Conservation (phyloP, 2,113 vertebrate species). For the Bombycilla garrulus region DNA sequence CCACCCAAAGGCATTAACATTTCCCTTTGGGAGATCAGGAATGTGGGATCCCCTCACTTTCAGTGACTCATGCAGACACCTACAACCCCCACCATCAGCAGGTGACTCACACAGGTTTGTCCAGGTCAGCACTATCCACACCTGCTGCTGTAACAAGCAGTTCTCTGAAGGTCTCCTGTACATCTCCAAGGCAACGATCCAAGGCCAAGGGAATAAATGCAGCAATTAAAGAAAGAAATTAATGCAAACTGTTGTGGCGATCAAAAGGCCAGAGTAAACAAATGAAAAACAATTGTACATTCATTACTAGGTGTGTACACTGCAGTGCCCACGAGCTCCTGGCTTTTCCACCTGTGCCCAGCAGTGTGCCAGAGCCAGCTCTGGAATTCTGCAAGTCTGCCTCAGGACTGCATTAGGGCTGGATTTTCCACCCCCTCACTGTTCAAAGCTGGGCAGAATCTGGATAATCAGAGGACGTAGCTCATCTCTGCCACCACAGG, state of each 20-base stretch:
- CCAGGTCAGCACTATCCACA: slow-evolving; percentile 9
- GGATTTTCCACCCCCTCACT: background rate
- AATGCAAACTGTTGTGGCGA: background rate
- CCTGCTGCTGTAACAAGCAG: slow-evolving; percentile 44
- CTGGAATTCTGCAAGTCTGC: background rate
- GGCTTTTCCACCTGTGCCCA: background rate
- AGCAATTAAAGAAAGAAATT: slow-evolving; percentile 12
- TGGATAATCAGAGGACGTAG: background rate
- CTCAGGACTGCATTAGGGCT: background rate
- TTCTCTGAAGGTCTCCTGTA: background rate
- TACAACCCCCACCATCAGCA: background rate
- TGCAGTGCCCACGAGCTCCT: background rate
- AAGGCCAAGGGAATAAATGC: slow-evolving; percentile 20
- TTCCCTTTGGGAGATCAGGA: background rate
- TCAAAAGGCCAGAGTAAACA: slow-evolving; percentile 5
- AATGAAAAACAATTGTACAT: background rate
- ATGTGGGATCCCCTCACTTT: background rate
- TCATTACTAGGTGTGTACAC: background rate
- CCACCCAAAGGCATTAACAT: background rate
- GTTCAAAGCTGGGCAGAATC: background rate
- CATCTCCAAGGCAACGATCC: slow-evolving; percentile 51
- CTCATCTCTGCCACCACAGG: background rate
- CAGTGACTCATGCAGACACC: background rate
- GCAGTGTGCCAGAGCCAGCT: background rate
- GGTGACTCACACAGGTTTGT: background rate